A percentile compares a stretch with the other conserved stretches of the same genome.
Evolutionary conservation across 2,797 vertebrate species (phyloP).

Genomic region (Sebastes reedi): DNA sequence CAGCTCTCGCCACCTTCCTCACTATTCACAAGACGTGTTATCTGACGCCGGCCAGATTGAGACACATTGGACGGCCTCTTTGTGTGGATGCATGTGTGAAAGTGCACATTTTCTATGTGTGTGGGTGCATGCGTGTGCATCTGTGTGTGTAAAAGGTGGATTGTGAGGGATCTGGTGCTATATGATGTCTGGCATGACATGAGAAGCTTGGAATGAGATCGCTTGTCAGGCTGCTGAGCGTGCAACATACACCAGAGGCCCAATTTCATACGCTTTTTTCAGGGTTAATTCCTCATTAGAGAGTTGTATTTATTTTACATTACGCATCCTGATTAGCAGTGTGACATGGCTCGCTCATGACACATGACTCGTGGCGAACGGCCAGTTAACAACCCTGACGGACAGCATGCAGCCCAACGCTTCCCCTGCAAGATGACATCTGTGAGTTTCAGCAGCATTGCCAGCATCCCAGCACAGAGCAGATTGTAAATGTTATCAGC

Average conservation of each 20-base stretch:
- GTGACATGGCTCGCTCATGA: slow-evolving; percentile 19
- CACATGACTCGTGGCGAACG: slow-evolving; percentile 49
- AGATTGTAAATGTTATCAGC: slow-evolving; percentile 80
- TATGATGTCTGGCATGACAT: slow-evolving; percentile 62
- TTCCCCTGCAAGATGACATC: slow-evolving; percentile 74
- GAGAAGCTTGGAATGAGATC: slow-evolving; percentile 57
- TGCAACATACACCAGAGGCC: neutral
- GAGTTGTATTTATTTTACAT: slow-evolving; percentile 33
- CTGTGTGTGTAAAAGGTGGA: slow-evolving; percentile 40
- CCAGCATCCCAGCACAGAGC: slow-evolving; percentile 74
- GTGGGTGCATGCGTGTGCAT: slow-evolving; percentile 11
- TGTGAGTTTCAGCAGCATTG: slow-evolving; percentile 65
- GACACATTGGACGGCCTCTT: slow-evolving; percentile 51
- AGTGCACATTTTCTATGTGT: slow-evolving; percentile 22
- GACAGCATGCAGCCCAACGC: slow-evolving; percentile 47
- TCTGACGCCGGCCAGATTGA: slow-evolving; percentile 72
- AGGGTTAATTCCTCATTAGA: slow-evolving; percentile 15
- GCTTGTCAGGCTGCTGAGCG: neutral
- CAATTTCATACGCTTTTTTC: neutral
- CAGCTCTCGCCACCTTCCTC: slow-evolving; percentile 59
- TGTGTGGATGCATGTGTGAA: slow-evolving; percentile 39
- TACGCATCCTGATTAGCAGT: slow-evolving; percentile 35
- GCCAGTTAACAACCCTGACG: slow-evolving; percentile 44
- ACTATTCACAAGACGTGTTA: slow-evolving; percentile 58
- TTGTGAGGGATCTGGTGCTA: slow-evolving; percentile 48